Evolutionary conservation across 2,888 invertebrate genomes (phyloP).

Genomic region (Tribolium freemani): DNA sequence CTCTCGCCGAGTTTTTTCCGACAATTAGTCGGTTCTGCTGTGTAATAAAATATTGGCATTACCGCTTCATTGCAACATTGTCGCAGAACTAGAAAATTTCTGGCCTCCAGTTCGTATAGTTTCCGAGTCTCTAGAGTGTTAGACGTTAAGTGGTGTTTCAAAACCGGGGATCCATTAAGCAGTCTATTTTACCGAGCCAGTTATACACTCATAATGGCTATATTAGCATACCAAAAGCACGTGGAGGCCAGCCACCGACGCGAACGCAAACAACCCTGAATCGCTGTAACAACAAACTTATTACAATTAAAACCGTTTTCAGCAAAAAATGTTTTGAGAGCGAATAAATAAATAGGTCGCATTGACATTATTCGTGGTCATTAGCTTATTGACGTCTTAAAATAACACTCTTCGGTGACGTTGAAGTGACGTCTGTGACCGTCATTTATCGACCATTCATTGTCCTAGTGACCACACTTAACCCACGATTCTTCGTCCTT

Average conservation of each 20-base stretch:
- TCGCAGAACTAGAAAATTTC: neutral
- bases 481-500: neutral
- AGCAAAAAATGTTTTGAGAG: neutral
- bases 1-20: too few species aligned
- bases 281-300: neutral
- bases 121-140: conserved; percentile 7
- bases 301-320: neutral
- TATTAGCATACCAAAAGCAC: conserved; percentile 43
- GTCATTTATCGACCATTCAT: neutral
- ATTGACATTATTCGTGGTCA: neutral
- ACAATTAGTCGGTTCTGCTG: neutral
- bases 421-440: neutral
- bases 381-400: neutral
- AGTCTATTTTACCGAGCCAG: conserved; percentile 40
- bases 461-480: neutral
- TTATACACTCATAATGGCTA: conserved; percentile 38
- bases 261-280: neutral
- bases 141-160: conserved; percentile 33
- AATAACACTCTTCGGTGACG: neutral
- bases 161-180: conserved; percentile 33
- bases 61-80: neutral
- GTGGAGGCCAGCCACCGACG: conserved; percentile 14
- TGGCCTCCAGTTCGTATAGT: conserved; percentile 3
- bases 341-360: neutral
- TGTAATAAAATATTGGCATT: neutral